A percentile compares a stretch with the other conserved stretches of the same genome.
Conservation (phyloP, 2,797 vertebrate species). For the Cynodonichthys magdalenae region DNA sequence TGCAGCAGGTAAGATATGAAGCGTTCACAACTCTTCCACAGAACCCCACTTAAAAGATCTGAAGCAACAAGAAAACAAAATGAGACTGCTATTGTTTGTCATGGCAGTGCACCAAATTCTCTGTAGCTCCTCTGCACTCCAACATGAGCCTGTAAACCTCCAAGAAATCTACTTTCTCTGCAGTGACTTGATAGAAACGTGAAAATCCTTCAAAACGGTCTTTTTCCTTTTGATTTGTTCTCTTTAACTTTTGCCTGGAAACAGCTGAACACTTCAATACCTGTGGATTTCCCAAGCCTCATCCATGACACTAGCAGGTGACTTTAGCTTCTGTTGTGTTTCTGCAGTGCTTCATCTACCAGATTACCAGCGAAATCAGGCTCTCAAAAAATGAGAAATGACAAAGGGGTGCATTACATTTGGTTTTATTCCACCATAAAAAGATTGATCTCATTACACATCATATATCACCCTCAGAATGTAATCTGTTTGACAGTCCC, state of each 20-base stretch:
- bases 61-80: slow-evolving; percentile 2
- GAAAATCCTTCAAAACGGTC: slow-evolving; percentile 6
- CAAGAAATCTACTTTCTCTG: slow-evolving; percentile 36
- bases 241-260: background rate
- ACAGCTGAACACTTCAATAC: slow-evolving; percentile 1
- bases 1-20: no score
- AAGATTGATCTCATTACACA: slow-evolving; percentile 10
- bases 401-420: slow-evolving; percentile 12
- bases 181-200: slow-evolving; percentile 5
- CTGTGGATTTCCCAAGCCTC: slow-evolving; percentile 10
- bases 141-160: slow-evolving; percentile 10
- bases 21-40: no score
- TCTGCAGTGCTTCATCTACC: background rate
- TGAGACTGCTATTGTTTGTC: slow-evolving; percentile 2
- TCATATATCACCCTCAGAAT: background rate
- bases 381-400: slow-evolving; percentile 1
- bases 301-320: slow-evolving; percentile 5
- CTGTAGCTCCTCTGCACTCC: slow-evolving; percentile 10
- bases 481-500: slow-evolving; percentile 16
- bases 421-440: slow-evolving; percentile 7
- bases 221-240: slow-evolving; percentile 4
- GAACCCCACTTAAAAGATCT: no score
- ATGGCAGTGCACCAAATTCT: slow-evolving; percentile 25
- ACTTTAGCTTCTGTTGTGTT: slow-evolving; percentile 27
- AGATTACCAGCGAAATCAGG: background rate